phyloP scores from a whole-genome alignment of 2,113 vertebrate genomes.

The Cyprinodon tularosa region DNA sequence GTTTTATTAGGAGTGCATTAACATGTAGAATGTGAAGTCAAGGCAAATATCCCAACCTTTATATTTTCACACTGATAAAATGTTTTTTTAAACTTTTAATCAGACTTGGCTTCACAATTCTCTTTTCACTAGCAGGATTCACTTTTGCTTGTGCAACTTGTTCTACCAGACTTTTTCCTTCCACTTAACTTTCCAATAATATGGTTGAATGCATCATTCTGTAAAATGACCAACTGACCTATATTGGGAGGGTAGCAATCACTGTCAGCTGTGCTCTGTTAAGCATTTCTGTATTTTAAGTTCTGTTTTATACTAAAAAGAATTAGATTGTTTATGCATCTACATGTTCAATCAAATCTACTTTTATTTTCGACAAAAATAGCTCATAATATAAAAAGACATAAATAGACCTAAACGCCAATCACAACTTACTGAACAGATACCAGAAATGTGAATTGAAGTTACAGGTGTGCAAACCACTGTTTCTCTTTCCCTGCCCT shows the following conservation, averaged over 20 bases:
- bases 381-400: neutral
- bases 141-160: neutral
- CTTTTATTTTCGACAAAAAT: neutral
- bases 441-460: neutral
- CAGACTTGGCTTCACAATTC: neutral
- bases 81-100: neutral
- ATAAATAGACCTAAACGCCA: neutral
- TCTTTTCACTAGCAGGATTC: neutral
- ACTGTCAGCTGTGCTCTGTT: neutral
- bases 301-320: no score
- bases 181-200: neutral
- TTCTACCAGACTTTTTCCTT: neutral
- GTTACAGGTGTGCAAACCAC: neutral
- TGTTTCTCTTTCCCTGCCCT: conserved; percentile 32
- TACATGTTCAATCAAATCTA: neutral
- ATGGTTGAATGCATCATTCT: neutral
- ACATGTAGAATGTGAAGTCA: no score
- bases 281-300: neutral
- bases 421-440: neutral
- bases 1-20: no score
- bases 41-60: no score
- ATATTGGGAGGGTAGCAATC: neutral
- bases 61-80: no score
- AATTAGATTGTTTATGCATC: neutral
- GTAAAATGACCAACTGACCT: no score